These are phyloP conservation scores for Zeuzera pyrina DNA, from an alignment of 2,888 invertebrate genomes.

Conservation along the genomic window DNA sequence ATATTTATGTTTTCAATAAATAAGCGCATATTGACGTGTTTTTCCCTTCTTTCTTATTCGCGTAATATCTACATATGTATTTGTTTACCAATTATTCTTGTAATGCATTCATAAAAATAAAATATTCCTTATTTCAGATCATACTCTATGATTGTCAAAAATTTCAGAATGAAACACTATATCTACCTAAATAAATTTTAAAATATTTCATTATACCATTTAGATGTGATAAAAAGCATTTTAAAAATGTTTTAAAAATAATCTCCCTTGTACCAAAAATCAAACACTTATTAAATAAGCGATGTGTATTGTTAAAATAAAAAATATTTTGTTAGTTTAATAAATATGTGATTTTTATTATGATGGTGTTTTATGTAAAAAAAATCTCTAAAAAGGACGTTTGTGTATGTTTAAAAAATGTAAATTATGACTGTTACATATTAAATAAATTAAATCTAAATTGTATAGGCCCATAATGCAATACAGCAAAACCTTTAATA, in stretches of 20 bases:
- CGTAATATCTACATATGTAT: too few relatives aligned
- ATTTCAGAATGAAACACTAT: too few relatives aligned
- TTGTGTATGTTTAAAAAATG: conserved; percentile 1
- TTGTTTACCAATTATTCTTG: too few relatives aligned
- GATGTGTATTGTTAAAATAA: conserved; percentile 48
- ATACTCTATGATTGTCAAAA: conserved; percentile 37
- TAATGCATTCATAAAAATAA: too few relatives aligned
- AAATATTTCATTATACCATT: conserved; percentile 40
- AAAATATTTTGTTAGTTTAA: conserved; percentile 12
- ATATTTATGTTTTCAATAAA: too few relatives aligned
- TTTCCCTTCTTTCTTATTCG: too few relatives aligned
- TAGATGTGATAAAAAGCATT: conserved; percentile 54
- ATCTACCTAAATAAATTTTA: conserved; percentile 46
- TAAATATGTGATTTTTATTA: conserved; percentile 30
- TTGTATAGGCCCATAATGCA: too few relatives aligned
- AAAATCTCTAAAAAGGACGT: conserved; percentile 9
- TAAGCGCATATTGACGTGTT: too few relatives aligned
- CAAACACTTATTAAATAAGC: conserved; percentile 41
- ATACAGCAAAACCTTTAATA: too few relatives aligned
- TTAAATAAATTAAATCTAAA: too few relatives aligned
- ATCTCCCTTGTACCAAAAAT: conserved; percentile 60
- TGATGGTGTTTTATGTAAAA: conserved; percentile 19
- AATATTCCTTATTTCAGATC: conserved; percentile 37
- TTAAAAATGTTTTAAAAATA: conserved; percentile 52
- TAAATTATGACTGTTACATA: too few relatives aligned